Evolutionary conservation across 1,140 invertebrate species (phyloP), one percentile per base, ranked within the genome.

Genomic region (Drosophila lacteicornis): DNA sequence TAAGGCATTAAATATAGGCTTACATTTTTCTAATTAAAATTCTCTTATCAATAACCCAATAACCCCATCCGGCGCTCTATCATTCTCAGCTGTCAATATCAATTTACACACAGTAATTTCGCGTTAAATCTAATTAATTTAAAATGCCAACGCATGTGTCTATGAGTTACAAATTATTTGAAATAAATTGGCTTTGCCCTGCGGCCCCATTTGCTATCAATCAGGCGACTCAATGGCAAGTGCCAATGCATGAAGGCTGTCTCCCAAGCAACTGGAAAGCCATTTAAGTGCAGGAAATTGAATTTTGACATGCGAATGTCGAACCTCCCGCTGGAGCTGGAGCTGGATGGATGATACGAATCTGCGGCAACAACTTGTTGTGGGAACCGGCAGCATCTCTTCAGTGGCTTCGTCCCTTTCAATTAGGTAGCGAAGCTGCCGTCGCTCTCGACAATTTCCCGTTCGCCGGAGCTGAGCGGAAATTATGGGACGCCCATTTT

Each of bases 401-500:
- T 77, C 56, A 77, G 49, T 76, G 74, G 62, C 75, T 51, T 45
- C 46, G 53, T 71, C 62, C 50, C 67, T 68, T 77, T 77, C 75
- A 77, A 77, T 77, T 77, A 77, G 75, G 40, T 11, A 56, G 17
- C 40, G 53, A 25, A 40, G 22, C 53, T 56, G 53, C 40, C 53
- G 15, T 38, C 33, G 40, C 33, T 61, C 51, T 69, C 66, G 67
- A 56, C 80, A 88, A 90, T 90, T 88, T 88, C 84, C 84, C 86
- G 84, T 80, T 71, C 51, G 69, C 69, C 68, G 66, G 56, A 68
- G 53, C 50, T 25, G 43, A 49, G 66, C 84, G 84, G 84, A 88
- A 88, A 88, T 88, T 90, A 88, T 80, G 84, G 85, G 80, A 88
- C 84, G 84, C 84, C 84, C 84, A 88, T 84, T 88, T 90, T 84